Conservation (phyloP, 2,888 invertebrate genomes). For the Notodonta ziczac region DNA sequence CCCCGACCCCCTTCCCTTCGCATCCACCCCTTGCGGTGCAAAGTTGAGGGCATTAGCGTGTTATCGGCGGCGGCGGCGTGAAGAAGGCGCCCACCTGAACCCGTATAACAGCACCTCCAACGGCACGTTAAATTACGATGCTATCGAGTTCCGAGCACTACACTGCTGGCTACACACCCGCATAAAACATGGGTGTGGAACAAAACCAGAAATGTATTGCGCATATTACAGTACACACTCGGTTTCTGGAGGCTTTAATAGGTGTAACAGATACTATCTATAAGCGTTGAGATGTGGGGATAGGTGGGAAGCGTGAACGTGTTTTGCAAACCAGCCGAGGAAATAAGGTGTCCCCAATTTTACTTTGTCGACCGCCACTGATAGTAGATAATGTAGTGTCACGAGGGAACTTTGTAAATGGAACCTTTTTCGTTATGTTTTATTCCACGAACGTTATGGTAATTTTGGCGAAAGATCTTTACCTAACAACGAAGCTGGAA, state of each 20-base stretch:
- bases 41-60: constrained; percentile 85
- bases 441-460: constrained; percentile 45
- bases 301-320: constrained; percentile 83
- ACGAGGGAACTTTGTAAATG: constrained; percentile 67
- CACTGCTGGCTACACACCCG: constrained; percentile 44
- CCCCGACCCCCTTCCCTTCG: constrained; percentile 36
- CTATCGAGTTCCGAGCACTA: constrained; percentile 22
- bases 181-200: constrained; percentile 6
- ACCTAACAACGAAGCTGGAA: constrained; percentile 16
- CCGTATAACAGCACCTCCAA: constrained; percentile 49
- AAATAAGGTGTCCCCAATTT: constrained; percentile 82
- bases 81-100: constrained; percentile 82
- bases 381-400: constrained; percentile 76
- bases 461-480: constrained; percentile 38
- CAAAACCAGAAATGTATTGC: constrained; percentile 51
- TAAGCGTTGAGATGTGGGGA: constrained; percentile 83
- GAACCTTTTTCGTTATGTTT: constrained; percentile 59
- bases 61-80: constrained; percentile 80
- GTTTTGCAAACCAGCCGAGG: constrained; percentile 82
- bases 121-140: constrained; percentile 47
- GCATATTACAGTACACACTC: constrained; percentile 18
- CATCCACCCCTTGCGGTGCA: constrained; percentile 77
- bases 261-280: constrained; percentile 81
- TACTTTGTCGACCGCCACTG: constrained; percentile 78
- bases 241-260: constrained; percentile 52